Base-by-base conservation (phyloP, 2,797 vertebrate genomes). In the Lophotriccus pileatus region DNA sequence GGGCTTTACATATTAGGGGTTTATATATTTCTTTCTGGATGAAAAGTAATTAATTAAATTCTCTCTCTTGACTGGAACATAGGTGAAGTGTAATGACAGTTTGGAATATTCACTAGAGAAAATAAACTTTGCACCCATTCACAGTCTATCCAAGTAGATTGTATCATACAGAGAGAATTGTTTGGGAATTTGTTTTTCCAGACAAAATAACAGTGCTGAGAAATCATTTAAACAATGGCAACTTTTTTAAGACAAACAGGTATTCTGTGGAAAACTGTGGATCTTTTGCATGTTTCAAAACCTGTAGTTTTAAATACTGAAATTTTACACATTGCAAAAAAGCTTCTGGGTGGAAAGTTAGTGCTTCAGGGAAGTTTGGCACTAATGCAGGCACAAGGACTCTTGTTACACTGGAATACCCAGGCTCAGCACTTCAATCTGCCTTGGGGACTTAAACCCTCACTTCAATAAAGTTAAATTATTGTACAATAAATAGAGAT, bases 391-490 rank as follows among this genome's bases (percentile, higher is more conserved):
- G 52, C 85, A 59, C 47, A 20, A 59, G 72, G 72, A 36, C 44
- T 84, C 18, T 50, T 52, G 72, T 80, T 87, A n/a, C 55, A 64
- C 39, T 10, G 18, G 52, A 87, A 63, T 87, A 89, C 46, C 50
- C 70, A 86, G 69, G 73, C 89, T 93, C 87, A 88, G 76, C 59
- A 43, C 85, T 94, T 77, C 84, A 93, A 12, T 84, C 90, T 89
- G 68, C 81, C 90, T 94, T 80, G 84, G 93, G 88, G 88, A 92
- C 68, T 77, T 67, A 79, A 95, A 95, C 84, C 63, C 95, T 94
- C 92, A 86, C 88, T 97, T 96, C 93, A 95, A 95, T 96, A 95
- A 95, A 86, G 75, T 89, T 93, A 95, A 95, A 95, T 94, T 93
- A 91, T 89, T 94, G 60, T 90, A 95, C 84, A 90, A 94, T 95